Evolutionary conservation across 2,797 vertebrate species (phyloP), one percentile per base, ranked within the genome.

Genomic region (Sebastiscus albofasciatus): DNA sequence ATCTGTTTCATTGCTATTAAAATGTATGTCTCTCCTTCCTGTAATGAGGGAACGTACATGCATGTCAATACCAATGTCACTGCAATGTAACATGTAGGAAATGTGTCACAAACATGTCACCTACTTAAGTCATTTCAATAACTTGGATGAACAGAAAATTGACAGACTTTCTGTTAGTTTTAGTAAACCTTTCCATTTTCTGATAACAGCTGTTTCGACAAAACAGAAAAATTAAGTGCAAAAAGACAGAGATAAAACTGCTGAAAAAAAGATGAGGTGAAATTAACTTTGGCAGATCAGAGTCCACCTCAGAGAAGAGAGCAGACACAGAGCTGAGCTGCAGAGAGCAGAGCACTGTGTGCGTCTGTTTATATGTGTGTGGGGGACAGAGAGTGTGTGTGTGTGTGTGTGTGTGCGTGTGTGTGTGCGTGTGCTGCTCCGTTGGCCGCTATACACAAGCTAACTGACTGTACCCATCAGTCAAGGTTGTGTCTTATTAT

Each of bases 401-500:
- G 71, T 75, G 62, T 55, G 68, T 60, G 69, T 64, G 58, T 49
- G 60, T 54, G 52, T 67, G 60, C 56, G 22, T 60, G 69, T 49
- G 56, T 31, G 65, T 39, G 65, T 67, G 71, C 65, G 74, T 49
- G 46, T 64, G 66, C 16, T 71, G 55, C 67, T 84, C 72, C 67
- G 49, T 81, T 89, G 80, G 82, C 85, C 80, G 75, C 83, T 81
- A 81, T 76, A 84, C 80, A 86, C 83, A 84, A 78, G 80, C 80
- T 89, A 87, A 87, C 86, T 84, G 89, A 90, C 87, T 92, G 91
- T 90, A 81, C 84, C 86, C 86, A 92, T 91, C 93, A 93, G 90
- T 92, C 92, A 92, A 93, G 93, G 91, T 92, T 93, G 87, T 89
- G 91, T 89, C 90, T 92, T 90, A 92, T 94, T 94, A 93, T 87